These are phyloP conservation scores for Enteromius unitaeniatus DNA, from an alignment of 2,797 vertebrate genomes.

Conservation along the genomic window DNA sequence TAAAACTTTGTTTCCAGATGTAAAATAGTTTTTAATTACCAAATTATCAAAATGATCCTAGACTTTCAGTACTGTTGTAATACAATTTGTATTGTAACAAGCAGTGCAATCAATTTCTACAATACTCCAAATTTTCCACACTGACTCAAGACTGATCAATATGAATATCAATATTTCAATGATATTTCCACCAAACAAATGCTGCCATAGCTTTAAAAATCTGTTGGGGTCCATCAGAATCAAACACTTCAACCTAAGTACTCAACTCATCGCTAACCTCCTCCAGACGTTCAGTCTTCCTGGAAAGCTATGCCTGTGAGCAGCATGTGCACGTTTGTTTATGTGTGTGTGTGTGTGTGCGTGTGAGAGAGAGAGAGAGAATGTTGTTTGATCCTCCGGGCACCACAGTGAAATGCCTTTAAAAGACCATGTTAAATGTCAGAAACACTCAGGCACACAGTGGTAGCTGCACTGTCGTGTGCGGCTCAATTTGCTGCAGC, in stretches of 20 bases:
- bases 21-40: background rate
- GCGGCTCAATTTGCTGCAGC: slow-evolving; percentile 81
- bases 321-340: slow-evolving; percentile 42
- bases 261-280: slow-evolving; percentile 18
- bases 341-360: slow-evolving; percentile 63
- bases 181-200: slow-evolving; percentile 21
- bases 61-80: background rate
- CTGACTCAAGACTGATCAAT: background rate
- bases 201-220: background rate
- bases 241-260: slow-evolving; percentile 18
- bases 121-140: background rate
- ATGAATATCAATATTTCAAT: background rate
- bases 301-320: slow-evolving; percentile 35
- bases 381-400: slow-evolving; percentile 78
- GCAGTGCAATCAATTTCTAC: slow-evolving; percentile 3
- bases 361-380: slow-evolving; percentile 37
- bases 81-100: background rate
- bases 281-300: slow-evolving; percentile 24
- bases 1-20: background rate
- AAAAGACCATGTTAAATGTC: slow-evolving; percentile 87
- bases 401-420: slow-evolving; percentile 83
- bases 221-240: slow-evolving; percentile 1
- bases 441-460: slow-evolving; percentile 83
- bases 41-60: background rate
- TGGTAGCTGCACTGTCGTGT: slow-evolving; percentile 75